Percentiles rank a stretch among this genome's conserved stretches.
These are phyloP conservation scores for Dusona sp. DNA, from an alignment of 2,888 invertebrate species.

Conservation along the genomic window DNA sequence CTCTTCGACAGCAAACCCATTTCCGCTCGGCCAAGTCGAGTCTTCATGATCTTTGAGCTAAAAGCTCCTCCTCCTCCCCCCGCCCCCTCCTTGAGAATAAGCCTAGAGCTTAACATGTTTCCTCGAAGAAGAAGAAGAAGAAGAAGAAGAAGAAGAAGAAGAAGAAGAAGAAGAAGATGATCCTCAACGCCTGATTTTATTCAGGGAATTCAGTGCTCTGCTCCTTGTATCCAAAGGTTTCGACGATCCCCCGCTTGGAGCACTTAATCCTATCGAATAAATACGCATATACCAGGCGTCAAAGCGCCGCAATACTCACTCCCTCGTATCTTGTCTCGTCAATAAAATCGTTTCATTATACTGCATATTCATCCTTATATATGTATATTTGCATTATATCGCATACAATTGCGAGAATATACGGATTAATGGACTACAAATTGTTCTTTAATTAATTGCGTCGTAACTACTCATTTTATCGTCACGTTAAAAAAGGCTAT, in stretches of 20 bases:
- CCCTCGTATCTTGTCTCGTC: slow-evolving; percentile 50
- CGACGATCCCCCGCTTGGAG: slow-evolving; percentile 50
- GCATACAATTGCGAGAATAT: slow-evolving; percentile 31
- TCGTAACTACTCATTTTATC: slow-evolving; percentile 15
- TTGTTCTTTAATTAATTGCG: slow-evolving; percentile 46
- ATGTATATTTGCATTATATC: background rate
- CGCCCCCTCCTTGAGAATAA: slow-evolving; percentile 6
- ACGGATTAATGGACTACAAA: slow-evolving; percentile 57
- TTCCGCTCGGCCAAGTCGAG: slow-evolving; percentile 56
- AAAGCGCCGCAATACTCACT: slow-evolving; percentile 30
- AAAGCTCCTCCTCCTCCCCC: slow-evolving; percentile 20
- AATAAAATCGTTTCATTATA: slow-evolving; percentile 63
- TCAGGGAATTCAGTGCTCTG: slow-evolving; percentile 64
- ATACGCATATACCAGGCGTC: slow-evolving; percentile 39
- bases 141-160: slow-evolving; percentile 12
- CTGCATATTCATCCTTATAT: background rate
- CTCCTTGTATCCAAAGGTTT: slow-evolving; percentile 28
- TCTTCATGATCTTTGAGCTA: slow-evolving; percentile 4
- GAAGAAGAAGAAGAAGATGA: too few relatives aligned
- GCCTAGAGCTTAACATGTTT: slow-evolving; percentile 39
- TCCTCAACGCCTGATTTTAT: slow-evolving; percentile 69
- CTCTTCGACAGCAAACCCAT: slow-evolving; percentile 47
- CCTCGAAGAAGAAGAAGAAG: slow-evolving; percentile 63
- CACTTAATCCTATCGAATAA: slow-evolving; percentile 60
- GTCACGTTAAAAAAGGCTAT: background rate